Evolutionary conservation across 2,797 vertebrate species (phyloP).

Genomic region (Alectoris magna): DNA sequence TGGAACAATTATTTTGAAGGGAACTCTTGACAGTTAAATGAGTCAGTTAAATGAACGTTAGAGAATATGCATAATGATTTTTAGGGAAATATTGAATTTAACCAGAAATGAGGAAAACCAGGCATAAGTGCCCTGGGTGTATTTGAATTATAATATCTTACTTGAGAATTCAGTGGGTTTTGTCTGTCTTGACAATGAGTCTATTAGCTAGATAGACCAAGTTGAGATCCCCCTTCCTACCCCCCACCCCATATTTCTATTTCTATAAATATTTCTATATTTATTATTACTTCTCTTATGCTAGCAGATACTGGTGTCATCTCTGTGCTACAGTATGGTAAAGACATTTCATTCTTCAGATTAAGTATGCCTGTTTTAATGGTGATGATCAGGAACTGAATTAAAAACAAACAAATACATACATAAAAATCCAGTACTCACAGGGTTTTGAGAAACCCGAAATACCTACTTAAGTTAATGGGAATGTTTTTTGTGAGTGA

Average conservation of each 20-base stretch:
- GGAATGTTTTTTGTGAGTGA: not conserved
- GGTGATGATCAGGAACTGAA: not conserved
- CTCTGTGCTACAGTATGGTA: not conserved
- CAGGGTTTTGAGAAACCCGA: not conserved
- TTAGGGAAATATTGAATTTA: constrained; percentile 75
- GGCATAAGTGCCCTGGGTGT: constrained; percentile 26
- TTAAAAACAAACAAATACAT: not conserved
- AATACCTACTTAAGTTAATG: not conserved
- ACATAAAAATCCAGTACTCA: not conserved
- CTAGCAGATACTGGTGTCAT: not conserved
- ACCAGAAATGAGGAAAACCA: constrained; percentile 63
- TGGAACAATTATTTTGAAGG: constrained; percentile 73
- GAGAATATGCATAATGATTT: constrained; percentile 68
- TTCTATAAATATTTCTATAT: not conserved
- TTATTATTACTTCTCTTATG: not conserved
- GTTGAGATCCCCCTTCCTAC: not conserved
- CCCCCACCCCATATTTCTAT: not conserved
- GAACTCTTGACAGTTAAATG: constrained; percentile 72
- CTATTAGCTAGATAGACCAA: constrained; percentile 11
- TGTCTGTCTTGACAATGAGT: constrained; percentile 42
- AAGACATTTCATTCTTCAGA: not conserved
- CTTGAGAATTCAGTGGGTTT: constrained; percentile 55
- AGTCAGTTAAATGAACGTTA: constrained; percentile 72
- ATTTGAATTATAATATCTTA: constrained; percentile 59
- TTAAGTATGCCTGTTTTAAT: not conserved